A percentile compares a stretch with the other conserved stretches of the same genome.
These are phyloP conservation scores for Theretra japonica DNA, from an alignment of 2,888 invertebrate species.

Conservation along the genomic window DNA sequence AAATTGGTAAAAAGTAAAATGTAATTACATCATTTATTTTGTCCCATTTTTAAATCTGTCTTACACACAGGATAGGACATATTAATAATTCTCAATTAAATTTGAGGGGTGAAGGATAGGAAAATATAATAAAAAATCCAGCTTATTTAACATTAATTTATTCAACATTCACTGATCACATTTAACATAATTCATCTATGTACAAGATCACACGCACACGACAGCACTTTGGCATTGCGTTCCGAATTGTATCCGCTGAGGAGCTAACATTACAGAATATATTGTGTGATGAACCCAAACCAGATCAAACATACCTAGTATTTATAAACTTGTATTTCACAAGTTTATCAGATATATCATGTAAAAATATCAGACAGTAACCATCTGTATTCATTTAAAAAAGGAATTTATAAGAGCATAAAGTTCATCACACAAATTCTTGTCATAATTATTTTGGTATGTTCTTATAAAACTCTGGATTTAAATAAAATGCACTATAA, in stretches of 20 bases:
- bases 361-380: neutral
- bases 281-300: neutral
- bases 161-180: slow-evolving; percentile 27
- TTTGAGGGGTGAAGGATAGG: neutral
- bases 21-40: too few relatives aligned
- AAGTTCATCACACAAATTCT: neutral
- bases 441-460: too few relatives aligned
- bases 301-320: neutral
- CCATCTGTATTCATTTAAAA: too few relatives aligned
- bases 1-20: too few relatives aligned
- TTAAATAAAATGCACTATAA: slow-evolving; percentile 21
- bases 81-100: neutral
- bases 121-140: neutral
- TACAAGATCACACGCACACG: slow-evolving; percentile 21
- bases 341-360: neutral
- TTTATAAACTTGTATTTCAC: neutral
- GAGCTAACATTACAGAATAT: neutral
- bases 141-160: slow-evolving; percentile 23
- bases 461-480: neutral
- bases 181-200: slow-evolving; percentile 23
- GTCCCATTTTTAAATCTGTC: too few relatives aligned
- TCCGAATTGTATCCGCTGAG: neutral
- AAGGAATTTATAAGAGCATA: too few relatives aligned
- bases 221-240: slow-evolving; percentile 17
- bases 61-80: too few relatives aligned